Evolutionary conservation across 92 coral and sea anemone genomes (phyloP).

Genomic region (Epizoanthus ramosus): DNA sequence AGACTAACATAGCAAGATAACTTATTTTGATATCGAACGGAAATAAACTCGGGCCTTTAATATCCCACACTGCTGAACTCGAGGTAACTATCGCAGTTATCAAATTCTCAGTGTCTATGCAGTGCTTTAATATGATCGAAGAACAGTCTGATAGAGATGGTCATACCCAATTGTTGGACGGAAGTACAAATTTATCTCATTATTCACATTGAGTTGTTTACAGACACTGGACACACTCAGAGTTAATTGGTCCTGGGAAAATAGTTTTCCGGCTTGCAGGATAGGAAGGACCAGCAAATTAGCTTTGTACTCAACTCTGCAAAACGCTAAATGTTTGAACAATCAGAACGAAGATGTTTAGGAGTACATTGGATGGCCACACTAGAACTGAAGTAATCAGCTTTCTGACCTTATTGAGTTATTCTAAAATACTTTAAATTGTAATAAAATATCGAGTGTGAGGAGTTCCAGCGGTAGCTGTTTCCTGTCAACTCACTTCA

Average conservation of each 20-base stretch:
- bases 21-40: not conserved
- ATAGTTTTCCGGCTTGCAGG: not conserved
- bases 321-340: not conserved
- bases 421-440: too few relatives aligned
- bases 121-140: too few relatives aligned
- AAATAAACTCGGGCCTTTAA: not conserved
- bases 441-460: too few relatives aligned
- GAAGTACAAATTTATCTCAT: slow-evolving; percentile 25
- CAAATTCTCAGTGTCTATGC: not conserved
- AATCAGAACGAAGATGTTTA: not conserved
- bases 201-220: slow-evolving; percentile 18
- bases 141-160: not conserved
- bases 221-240: slow-evolving; percentile 34
- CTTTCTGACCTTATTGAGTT: too few relatives aligned
- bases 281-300: not conserved
- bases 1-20: not conserved
- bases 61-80: slow-evolving; percentile 1
- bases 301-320: not conserved
- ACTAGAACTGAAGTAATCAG: too few relatives aligned
- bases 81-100: not conserved
- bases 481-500: too few relatives aligned
- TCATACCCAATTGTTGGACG: slow-evolving; percentile 13
- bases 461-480: too few relatives aligned
- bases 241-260: slow-evolving; percentile 39
- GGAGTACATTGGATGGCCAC: too few relatives aligned